phyloP scores from a whole-genome alignment of 2,888 invertebrate genomes.

The Lasioglossum morio region DNA sequence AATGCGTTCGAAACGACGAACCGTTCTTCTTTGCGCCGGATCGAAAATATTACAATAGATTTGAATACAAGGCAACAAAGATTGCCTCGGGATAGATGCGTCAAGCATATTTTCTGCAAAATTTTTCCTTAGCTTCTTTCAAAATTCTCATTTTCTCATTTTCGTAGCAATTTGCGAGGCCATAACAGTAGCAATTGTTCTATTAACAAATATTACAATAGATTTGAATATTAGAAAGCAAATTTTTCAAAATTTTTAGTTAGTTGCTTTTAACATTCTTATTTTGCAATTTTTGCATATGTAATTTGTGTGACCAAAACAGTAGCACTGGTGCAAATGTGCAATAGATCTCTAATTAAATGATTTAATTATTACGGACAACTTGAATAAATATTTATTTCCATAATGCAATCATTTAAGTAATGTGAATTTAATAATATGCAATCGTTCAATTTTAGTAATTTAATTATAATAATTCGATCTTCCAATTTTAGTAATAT shows the following conservation, averaged over 20 bases:
- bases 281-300: not conserved
- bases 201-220: not conserved
- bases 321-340: not conserved
- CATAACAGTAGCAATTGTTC: not conserved
- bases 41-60: not conserved
- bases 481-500: not conserved
- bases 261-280: not conserved
- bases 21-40: not conserved
- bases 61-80: not conserved
- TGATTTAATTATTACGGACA: not conserved
- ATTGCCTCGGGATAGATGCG: not conserved
- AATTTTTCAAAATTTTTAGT: not conserved
- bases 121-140: not conserved
- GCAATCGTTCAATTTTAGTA: not conserved
- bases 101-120: not conserved
- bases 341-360: not conserved
- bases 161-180: not conserved
- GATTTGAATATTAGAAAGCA: not conserved
- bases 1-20: conserved; percentile 25
- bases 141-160: not conserved
- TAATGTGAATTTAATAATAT: not conserved
- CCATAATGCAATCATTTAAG: not conserved
- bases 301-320: not conserved
- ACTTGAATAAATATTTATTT: not conserved
- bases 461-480: not conserved